Evolutionary conservation across 2,797 vertebrate genomes (phyloP).

Genomic region (Odontamblyopus rebecca): DNA sequence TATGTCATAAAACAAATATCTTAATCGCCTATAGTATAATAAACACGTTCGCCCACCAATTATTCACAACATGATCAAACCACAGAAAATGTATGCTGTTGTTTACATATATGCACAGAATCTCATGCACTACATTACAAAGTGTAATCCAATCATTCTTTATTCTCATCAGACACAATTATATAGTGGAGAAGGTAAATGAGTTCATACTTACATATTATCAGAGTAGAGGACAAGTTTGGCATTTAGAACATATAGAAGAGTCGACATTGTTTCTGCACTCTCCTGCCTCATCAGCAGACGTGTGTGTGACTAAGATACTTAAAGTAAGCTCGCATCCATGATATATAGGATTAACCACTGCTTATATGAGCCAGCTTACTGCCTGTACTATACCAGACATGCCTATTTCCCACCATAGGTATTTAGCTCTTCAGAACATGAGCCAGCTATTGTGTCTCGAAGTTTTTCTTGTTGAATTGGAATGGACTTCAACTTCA

Average conservation of each 20-base stretch:
- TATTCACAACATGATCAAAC: too few species aligned
- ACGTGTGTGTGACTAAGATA: constrained; percentile 16
- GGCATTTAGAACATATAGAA: not conserved
- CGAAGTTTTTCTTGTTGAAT: not conserved
- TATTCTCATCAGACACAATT: not conserved
- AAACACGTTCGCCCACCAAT: too few species aligned
- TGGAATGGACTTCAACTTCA: not conserved
- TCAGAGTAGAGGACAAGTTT: not conserved
- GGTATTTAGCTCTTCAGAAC: not conserved
- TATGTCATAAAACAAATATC: not conserved
- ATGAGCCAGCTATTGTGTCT: not conserved
- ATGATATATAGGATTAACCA: constrained; percentile 11
- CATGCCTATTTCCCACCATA: not conserved
- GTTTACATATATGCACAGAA: too few species aligned
- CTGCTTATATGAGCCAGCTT: constrained; percentile 1
- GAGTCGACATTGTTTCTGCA: not conserved
- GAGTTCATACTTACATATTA: not conserved
- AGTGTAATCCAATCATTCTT: not conserved
- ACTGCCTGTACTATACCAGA: not conserved
- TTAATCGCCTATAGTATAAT: not conserved
- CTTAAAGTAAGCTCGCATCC: constrained; percentile 16
- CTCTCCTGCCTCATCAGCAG: constrained; percentile 1
- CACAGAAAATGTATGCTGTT: too few species aligned
- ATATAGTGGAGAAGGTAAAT: not conserved
- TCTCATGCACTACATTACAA: not conserved